phyloP scores from a whole-genome alignment of 2,113 vertebrate species.

The Cyprinodon variegatus region DNA sequence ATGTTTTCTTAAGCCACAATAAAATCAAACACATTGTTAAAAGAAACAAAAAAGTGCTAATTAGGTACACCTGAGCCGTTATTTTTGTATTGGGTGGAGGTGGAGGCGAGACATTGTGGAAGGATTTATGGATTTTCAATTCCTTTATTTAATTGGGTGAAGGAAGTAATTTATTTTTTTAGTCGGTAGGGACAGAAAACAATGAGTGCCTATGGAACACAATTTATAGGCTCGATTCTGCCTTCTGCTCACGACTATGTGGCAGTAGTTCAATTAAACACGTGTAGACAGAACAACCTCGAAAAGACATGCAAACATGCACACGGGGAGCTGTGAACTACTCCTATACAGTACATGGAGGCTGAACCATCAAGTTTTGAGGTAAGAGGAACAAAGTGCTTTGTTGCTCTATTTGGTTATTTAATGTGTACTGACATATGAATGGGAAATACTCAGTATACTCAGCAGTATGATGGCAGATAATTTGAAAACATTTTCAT shows the following conservation, averaged over 20 bases:
- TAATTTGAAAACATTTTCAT: neutral
- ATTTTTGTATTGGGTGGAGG: conserved; percentile 6
- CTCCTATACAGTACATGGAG: neutral
- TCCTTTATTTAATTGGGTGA: conserved; percentile 22
- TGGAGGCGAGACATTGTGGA: neutral
- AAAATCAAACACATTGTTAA: conserved; percentile 15
- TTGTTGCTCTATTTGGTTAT: neutral
- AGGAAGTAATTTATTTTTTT: conserved; percentile 15
- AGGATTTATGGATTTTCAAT: neutral
- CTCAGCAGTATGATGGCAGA: neutral
- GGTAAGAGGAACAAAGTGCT: neutral
- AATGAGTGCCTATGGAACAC: neutral
- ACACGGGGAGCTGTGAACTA: neutral
- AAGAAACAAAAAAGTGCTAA: conserved; percentile 31
- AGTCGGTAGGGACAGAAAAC: neutral
- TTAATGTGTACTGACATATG: neutral
- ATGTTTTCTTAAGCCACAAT: conserved; percentile 7
- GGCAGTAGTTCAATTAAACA: conserved; percentile 2
- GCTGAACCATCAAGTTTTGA: too few relatives aligned
- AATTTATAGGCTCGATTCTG: conserved; percentile 21
- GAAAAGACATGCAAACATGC: conserved; percentile 12
- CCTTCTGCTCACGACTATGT: neutral
- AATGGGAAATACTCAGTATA: neutral
- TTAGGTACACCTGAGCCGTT: conserved; percentile 15
- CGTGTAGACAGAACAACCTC: conserved; percentile 21